Evolutionary conservation across 1,140 invertebrate species (phyloP).

Genomic region (Samia ricini): DNA sequence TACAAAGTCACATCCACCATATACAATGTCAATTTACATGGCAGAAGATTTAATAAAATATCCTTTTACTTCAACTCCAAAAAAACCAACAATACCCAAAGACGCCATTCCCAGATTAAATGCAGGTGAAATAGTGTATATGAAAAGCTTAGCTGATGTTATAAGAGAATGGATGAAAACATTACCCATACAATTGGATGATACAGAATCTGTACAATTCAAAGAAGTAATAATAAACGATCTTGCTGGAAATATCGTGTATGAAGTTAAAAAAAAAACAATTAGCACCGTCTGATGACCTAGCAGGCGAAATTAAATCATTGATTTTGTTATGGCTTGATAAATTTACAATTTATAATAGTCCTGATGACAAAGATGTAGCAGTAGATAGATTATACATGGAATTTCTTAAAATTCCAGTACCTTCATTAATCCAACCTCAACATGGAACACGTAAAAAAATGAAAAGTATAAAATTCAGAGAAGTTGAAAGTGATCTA

Average conservation of each 20-base stretch:
- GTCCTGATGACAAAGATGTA: not conserved
- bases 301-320: conserved; percentile 27
- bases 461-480: conserved; percentile 18
- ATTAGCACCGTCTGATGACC: conserved; percentile 16
- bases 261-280: conserved; percentile 38
- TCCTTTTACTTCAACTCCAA: conserved; percentile 28
- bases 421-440: conserved; percentile 23
- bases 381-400: not conserved
- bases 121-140: conserved; percentile 30
- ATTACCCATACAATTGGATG: conserved; percentile 27
- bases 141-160: conserved; percentile 23
- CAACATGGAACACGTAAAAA: conserved; percentile 24
- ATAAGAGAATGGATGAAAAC: conserved; percentile 37
- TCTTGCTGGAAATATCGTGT: conserved; percentile 40
- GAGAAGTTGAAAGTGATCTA: conserved; percentile 7
- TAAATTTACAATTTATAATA: conserved; percentile 10
- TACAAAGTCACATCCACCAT: not conserved
- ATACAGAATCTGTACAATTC: conserved; percentile 21
- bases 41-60: conserved; percentile 8
- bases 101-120: conserved; percentile 24
- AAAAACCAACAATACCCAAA: conserved; percentile 15
- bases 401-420: conserved; percentile 2
- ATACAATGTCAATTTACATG: conserved; percentile 9
- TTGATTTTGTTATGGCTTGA: conserved; percentile 33
- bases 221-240: conserved; percentile 33